Evolutionary conservation across 2,888 invertebrate species (phyloP).

Genomic region (Cosmia trapezina): DNA sequence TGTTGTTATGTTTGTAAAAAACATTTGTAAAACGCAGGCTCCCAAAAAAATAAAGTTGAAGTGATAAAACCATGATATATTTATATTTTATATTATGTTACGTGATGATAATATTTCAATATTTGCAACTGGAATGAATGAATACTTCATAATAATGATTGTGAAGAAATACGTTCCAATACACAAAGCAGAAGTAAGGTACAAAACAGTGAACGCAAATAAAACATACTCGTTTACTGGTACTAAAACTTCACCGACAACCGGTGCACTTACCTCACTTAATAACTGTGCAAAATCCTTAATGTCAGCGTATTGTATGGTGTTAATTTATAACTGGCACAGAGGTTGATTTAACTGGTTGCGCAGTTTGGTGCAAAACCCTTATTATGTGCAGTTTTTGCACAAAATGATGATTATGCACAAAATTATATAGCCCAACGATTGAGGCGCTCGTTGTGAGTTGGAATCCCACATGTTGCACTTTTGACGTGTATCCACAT

Average conservation of each 20-base stretch:
- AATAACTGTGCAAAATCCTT: constrained; percentile 66
- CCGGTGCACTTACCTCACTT: constrained; percentile 48
- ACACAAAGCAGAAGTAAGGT: not conserved
- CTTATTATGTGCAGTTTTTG: constrained; percentile 29
- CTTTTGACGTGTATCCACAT: not conserved
- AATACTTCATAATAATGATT: not conserved
- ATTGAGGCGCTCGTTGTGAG: not conserved
- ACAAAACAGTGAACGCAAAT: too few relatives aligned
- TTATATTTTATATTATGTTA: not conserved
- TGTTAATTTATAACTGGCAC: constrained; percentile 65
- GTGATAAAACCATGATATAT: not conserved
- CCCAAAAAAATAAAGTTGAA: not conserved
- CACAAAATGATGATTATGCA: constrained; percentile 20
- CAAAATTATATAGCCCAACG: constrained; percentile 31
- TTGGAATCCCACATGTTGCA: not conserved
- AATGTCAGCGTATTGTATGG: constrained; percentile 65
- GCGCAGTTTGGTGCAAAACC: constrained; percentile 33
- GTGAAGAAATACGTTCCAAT: not conserved
- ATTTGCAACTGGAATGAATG: not conserved
- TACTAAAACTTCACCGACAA: constrained; percentile 12
- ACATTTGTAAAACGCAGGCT: not conserved
- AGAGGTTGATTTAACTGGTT: constrained; percentile 47
- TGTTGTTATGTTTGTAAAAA: not conserved
- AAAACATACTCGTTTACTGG: too few relatives aligned
- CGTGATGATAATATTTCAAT: too few relatives aligned